Evolutionary conservation across 2,113 vertebrate genomes (phyloP).

Genomic region (Rhegmatorhina hoffmannsi): DNA sequence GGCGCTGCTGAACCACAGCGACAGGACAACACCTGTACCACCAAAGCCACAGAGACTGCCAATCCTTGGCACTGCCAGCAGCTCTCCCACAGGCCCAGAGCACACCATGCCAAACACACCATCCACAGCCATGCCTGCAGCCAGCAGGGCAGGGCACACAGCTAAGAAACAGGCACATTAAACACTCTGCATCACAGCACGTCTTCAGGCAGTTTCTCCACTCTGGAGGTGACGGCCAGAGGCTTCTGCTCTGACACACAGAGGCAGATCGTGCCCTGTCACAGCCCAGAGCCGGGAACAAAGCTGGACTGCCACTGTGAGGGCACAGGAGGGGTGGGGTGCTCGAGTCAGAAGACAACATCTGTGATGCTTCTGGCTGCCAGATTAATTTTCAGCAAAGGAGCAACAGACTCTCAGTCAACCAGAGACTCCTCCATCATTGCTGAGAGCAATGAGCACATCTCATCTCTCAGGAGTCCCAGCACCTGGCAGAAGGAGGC

Average conservation of each 20-base stretch:
- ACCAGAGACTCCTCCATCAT: not conserved
- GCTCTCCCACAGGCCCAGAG: not conserved
- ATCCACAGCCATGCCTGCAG: not conserved
- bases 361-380: not conserved
- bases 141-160: not conserved
- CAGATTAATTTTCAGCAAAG: not conserved
- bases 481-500: not conserved
- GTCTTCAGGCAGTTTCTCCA: not conserved
- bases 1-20: not conserved
- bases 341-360: not conserved
- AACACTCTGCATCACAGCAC: not conserved
- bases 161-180: not conserved
- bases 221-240: not conserved
- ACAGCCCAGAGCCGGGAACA: not conserved
- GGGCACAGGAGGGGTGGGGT: not conserved
- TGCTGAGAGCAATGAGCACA: not conserved
- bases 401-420: not conserved
- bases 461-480: not conserved
- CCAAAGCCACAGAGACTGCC: not conserved
- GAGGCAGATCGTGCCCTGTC: not conserved
- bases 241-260: not conserved
- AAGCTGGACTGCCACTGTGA: not conserved
- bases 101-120: not conserved
- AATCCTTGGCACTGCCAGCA: not conserved
- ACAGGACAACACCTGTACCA: not conserved